phyloP scores from a whole-genome alignment of 2,797 vertebrate species.

The Mormyrops attenuatus region DNA sequence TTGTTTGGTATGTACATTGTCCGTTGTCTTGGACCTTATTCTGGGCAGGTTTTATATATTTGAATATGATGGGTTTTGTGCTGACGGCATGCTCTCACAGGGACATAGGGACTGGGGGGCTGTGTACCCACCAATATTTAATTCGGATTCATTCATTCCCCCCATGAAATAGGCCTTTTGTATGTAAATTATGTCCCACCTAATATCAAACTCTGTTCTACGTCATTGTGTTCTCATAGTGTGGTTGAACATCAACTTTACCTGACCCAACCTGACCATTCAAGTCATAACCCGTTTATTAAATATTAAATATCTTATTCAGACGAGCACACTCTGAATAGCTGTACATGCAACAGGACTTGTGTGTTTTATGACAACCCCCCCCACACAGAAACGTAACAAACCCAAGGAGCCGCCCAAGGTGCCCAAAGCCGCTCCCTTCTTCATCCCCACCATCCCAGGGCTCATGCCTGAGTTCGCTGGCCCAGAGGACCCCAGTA shows the following conservation, averaged over 20 bases:
- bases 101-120: background rate
- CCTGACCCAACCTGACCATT: background rate
- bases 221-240: background rate
- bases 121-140: background rate
- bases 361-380: background rate
- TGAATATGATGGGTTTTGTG: background rate
- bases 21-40: background rate
- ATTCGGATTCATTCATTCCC: background rate
- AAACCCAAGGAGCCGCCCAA: slow-evolving; percentile 79
- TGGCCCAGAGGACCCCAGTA: slow-evolving; percentile 42
- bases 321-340: background rate
- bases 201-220: background rate
- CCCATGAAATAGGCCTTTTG: background rate
- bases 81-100: background rate
- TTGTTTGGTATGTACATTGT: background rate
- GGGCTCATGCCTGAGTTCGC: slow-evolving; percentile 77
- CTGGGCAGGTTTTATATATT: background rate
- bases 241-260: background rate
- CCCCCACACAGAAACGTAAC: slow-evolving; percentile 73
- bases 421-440: slow-evolving; percentile 76
- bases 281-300: background rate
- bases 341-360: background rate
- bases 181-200: background rate
- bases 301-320: background rate
- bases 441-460: slow-evolving; percentile 89